Evolutionary conservation across 1,140 invertebrate species (phyloP).

Genomic region (Rhopalosiphum padi): DNA sequence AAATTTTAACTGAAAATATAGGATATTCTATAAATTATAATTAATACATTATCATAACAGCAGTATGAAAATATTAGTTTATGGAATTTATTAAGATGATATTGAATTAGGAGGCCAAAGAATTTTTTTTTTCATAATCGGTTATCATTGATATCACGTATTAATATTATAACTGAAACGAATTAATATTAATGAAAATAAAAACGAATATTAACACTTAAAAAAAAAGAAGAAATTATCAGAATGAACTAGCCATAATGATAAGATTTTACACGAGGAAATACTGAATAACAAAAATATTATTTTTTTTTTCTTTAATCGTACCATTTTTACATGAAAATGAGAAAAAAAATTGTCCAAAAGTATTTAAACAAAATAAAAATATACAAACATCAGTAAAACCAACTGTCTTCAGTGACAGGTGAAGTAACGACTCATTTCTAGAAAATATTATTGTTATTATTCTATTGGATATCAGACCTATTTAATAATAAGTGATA

Average conservation of each 20-base stretch:
- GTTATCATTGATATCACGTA: neutral
- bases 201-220: neutral
- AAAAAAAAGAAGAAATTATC: neutral
- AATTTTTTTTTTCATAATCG: no score
- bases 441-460: neutral
- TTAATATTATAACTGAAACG: neutral
- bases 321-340: neutral
- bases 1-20: neutral
- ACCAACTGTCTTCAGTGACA: neutral
- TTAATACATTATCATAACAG: no score
- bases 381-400: neutral
- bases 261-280: neutral
- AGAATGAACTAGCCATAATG: neutral
- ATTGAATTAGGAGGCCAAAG: neutral
- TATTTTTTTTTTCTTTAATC: neutral
- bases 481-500: neutral
- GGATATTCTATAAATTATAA: neutral
- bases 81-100: no score
- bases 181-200: neutral
- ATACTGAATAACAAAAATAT: neutral
- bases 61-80: no score
- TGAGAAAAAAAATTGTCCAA: neutral
- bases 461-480: no score
- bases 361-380: neutral
- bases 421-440: neutral